Conservation (phyloP, 1,140 invertebrate genomes). For the Pantala flavescens region DNA sequence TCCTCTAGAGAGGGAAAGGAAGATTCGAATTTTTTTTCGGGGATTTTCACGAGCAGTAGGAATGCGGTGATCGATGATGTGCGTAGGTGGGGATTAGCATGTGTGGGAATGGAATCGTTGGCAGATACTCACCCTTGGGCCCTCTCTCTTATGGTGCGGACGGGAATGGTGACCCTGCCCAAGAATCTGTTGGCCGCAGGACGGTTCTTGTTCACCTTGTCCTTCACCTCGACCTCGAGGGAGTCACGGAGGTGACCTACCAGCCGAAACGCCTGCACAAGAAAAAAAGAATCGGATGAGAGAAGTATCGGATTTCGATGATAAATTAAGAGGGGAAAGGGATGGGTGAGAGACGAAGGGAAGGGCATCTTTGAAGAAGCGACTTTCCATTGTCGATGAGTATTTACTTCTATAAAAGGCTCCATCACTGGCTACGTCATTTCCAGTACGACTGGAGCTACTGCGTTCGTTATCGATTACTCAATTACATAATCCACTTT, state of each 20-base stretch:
- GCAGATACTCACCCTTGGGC: slow-evolving; percentile 23
- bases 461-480: too few relatives aligned
- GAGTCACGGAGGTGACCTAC: slow-evolving; percentile 35
- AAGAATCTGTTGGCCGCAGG: slow-evolving; percentile 40
- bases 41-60: too few relatives aligned
- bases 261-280: slow-evolving; percentile 24
- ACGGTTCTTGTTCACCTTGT: slow-evolving; percentile 42
- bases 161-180: slow-evolving; percentile 35
- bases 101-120: too few relatives aligned
- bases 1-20: too few relatives aligned
- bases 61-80: too few relatives aligned
- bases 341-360: background rate
- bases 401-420: too few relatives aligned
- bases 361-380: background rate
- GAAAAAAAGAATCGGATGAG: slow-evolving; percentile 13
- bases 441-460: too few relatives aligned
- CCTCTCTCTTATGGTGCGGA: slow-evolving; percentile 34
- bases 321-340: background rate
- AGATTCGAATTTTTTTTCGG: too few relatives aligned
- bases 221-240: slow-evolving; percentile 41
- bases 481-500: too few relatives aligned
- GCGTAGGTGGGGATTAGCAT: too few relatives aligned
- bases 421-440: too few relatives aligned
- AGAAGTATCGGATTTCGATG: background rate
- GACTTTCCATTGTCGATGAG: too few relatives aligned